These are phyloP conservation scores for Aulostomus chinensis DNA, from an alignment of 2,797 vertebrate genomes.

Conservation along the genomic window DNA sequence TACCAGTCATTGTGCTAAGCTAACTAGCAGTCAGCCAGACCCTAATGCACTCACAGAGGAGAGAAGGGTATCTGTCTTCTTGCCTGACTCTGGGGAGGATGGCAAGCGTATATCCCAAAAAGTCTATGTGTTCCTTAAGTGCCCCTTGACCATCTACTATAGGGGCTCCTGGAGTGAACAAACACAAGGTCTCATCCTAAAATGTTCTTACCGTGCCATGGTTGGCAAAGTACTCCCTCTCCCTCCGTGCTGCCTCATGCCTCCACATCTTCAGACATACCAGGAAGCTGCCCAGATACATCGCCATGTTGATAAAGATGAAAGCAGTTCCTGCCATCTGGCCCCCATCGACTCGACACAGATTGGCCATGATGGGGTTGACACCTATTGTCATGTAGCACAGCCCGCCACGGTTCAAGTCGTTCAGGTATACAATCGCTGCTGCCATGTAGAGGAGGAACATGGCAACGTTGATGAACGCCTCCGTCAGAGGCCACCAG, in stretches of 20 bases:
- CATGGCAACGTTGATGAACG: slow-evolving; percentile 74
- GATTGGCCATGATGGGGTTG: slow-evolving; percentile 70
- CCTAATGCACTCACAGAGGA: too few relatives aligned
- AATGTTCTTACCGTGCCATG: slow-evolving; percentile 36
- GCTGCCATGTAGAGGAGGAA: slow-evolving; percentile 83
- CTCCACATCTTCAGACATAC: slow-evolving; percentile 82
- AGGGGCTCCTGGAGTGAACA: too few relatives aligned
- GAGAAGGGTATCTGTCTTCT: too few relatives aligned
- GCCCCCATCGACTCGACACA: slow-evolving; percentile 79
- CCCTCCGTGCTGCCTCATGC: slow-evolving; percentile 60
- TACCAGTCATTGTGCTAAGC: too few relatives aligned
- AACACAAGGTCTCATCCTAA: not conserved
- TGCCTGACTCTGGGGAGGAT: too few relatives aligned
- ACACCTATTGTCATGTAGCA: slow-evolving; percentile 77
- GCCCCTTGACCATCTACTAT: too few relatives aligned
- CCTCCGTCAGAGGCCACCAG: slow-evolving; percentile 86
- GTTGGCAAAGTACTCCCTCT: slow-evolving; percentile 22
- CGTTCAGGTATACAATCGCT: slow-evolving; percentile 81
- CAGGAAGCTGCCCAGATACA: slow-evolving; percentile 77
- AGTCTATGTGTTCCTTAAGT: too few relatives aligned
- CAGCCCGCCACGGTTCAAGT: slow-evolving; percentile 82
- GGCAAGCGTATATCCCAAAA: too few relatives aligned
- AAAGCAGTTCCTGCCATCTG: slow-evolving; percentile 81
- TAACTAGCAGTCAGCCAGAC: too few relatives aligned
- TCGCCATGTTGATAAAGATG: slow-evolving; percentile 78